A percentile compares a stretch with the other conserved stretches of the same genome.
phyloP scores from a whole-genome alignment of 2,797 vertebrate species.

The Aplochiton taeniatus region DNA sequence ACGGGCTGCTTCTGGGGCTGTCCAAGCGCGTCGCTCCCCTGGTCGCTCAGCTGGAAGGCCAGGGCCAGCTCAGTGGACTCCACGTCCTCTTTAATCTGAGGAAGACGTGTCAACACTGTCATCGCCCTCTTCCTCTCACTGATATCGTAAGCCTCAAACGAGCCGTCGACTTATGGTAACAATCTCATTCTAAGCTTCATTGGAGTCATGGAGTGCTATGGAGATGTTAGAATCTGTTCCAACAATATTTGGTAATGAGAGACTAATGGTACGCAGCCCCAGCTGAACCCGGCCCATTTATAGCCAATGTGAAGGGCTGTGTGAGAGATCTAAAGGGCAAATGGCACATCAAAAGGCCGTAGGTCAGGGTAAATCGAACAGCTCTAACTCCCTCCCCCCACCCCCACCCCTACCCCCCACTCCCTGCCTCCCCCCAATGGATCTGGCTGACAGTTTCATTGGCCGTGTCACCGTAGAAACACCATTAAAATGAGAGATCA shows the following conservation, averaged over 20 bases:
- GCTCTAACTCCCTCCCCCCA: not conserved
- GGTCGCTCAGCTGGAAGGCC: slow-evolving; percentile 73
- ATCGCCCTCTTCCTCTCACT: not conserved
- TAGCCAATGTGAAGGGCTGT: too few relatives aligned
- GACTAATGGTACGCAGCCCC: too few relatives aligned
- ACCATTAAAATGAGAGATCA: not conserved
- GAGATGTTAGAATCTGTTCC: too few relatives aligned
- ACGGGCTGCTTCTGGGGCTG: slow-evolving; percentile 79
- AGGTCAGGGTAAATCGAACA: too few relatives aligned
- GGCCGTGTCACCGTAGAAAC: slow-evolving; percentile 2
- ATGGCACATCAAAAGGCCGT: too few relatives aligned
- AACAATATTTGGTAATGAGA: too few relatives aligned
- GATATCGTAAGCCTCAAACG: not conserved
- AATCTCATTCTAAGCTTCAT: too few relatives aligned
- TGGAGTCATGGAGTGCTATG: too few relatives aligned
- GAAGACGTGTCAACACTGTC: not conserved
- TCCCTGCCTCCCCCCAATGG: not conserved
- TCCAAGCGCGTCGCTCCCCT: slow-evolving; percentile 32
- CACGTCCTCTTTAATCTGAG: slow-evolving; percentile 77
- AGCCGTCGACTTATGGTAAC: too few relatives aligned
- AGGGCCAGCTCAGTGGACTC: slow-evolving; percentile 79
- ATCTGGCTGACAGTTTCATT: not conserved
- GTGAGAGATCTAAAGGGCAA: too few relatives aligned
- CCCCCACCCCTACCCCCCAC: not conserved
- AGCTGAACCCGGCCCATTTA: too few relatives aligned